Percentiles rank a stretch among this genome's conserved stretches.
phyloP scores from a whole-genome alignment of 2,888 invertebrate species.

The Acrobasis suavella region DNA sequence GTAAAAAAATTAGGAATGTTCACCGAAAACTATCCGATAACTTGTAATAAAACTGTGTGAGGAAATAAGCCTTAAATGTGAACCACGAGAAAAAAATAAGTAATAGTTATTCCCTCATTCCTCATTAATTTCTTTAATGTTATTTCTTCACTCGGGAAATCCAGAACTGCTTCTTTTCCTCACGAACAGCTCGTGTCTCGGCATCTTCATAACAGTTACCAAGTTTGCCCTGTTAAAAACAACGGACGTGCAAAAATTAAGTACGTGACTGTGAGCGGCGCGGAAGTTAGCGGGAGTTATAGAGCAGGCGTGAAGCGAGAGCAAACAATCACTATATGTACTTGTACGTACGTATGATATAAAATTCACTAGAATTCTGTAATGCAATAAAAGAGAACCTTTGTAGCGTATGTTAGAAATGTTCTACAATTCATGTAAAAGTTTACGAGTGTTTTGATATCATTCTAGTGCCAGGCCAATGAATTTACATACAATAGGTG shows the following conservation, averaged over 20 bases:
- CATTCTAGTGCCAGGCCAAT: too few species aligned
- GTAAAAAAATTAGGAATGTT: too few species aligned
- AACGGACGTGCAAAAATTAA: constrained; percentile 38
- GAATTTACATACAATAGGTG: too few species aligned
- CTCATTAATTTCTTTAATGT: neutral
- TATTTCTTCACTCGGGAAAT: too few species aligned
- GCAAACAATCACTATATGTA: constrained; percentile 3
- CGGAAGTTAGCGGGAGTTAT: constrained; percentile 25
- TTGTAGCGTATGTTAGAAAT: too few species aligned
- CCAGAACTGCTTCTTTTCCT: constrained; percentile 1
- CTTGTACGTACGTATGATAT: neutral
- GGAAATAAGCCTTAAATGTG: too few species aligned
- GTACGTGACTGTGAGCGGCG: constrained; percentile 36
- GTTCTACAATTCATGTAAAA: too few species aligned
- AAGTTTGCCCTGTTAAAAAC: constrained; percentile 29
- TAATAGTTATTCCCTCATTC: neutral
- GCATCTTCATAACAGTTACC: constrained; percentile 21
- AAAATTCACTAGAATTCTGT: neutral
- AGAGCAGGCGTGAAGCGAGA: constrained; percentile 5
- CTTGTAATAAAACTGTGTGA: too few species aligned
- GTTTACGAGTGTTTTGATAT: too few species aligned
- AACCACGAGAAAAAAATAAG: neutral
- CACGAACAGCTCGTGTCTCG: constrained; percentile 10
- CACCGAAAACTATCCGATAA: too few species aligned
- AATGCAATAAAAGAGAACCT: neutral